A percentile compares a stretch with the other conserved stretches of the same genome.
Evolutionary conservation across 2,888 invertebrate species (phyloP).

Genomic region (Nysson spinosus): DNA sequence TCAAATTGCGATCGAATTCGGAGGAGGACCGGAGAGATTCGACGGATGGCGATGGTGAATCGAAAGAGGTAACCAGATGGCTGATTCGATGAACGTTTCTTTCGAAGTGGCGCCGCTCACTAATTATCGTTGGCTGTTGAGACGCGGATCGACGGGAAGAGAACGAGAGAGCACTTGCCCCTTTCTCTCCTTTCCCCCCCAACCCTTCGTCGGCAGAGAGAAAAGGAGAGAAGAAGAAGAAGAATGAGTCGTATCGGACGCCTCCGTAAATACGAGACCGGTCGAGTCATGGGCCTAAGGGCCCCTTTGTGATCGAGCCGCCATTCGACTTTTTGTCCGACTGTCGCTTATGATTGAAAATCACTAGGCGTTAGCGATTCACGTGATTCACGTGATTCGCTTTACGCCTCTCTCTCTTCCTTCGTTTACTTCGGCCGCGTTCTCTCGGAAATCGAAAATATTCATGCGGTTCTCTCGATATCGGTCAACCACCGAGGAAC

Average conservation of each 20-base stretch:
- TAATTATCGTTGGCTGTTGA: slow-evolving; percentile 67
- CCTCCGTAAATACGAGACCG: slow-evolving; percentile 68
- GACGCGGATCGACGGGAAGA: slow-evolving; percentile 52
- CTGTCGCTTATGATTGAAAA: slow-evolving; percentile 77
- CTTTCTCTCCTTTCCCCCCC: no score
- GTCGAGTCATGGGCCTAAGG: slow-evolving; percentile 74
- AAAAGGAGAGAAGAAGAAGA: slow-evolving; percentile 18
- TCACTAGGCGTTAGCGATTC: slow-evolving; percentile 71
- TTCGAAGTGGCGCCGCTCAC: slow-evolving; percentile 65
- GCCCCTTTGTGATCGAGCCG: slow-evolving; percentile 73
- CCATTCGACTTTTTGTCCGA: slow-evolving; percentile 74
- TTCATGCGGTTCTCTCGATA: no score
- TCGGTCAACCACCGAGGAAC: no score
- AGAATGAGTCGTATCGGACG: slow-evolving; percentile 40
- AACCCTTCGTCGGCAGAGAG: slow-evolving; percentile 19
- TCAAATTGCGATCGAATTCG: no score
- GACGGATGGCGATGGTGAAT: slow-evolving; percentile 20
- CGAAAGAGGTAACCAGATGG: slow-evolving; percentile 39
- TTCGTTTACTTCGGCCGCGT: slow-evolving; percentile 12
- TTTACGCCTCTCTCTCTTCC: slow-evolving; percentile 45
- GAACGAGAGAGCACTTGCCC: slow-evolving; percentile 25
- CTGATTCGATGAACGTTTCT: slow-evolving; percentile 62
- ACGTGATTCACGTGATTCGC: slow-evolving; percentile 59
- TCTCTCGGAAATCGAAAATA: neutral
- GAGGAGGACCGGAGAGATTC: slow-evolving; percentile 1